phyloP scores from a whole-genome alignment of 2,113 vertebrate genomes.

The Hippoglossus stenolepis region DNA sequence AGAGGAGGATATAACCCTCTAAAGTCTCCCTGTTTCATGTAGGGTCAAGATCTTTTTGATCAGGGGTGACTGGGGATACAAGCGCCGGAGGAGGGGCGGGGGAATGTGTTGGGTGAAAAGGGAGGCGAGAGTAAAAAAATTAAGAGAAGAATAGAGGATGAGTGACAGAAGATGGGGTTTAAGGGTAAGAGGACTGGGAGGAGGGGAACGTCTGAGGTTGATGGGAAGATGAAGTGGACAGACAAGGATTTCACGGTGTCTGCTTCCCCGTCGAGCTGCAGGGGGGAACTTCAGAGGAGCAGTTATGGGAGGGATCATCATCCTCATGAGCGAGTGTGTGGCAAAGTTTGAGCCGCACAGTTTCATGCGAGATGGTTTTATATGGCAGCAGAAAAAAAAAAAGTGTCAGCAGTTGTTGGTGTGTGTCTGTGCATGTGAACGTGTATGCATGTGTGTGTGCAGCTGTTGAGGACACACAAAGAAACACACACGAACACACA shows the following conservation, averaged over 20 bases:
- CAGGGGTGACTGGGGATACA: constrained; percentile 55
- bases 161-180: constrained; percentile 41
- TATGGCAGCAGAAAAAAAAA: constrained; percentile 36
- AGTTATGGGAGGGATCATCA: constrained; percentile 37
- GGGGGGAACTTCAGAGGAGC: constrained; percentile 13
- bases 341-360: constrained; percentile 11
- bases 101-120: not conserved
- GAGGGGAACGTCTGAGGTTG: constrained; percentile 24
- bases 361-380: constrained; percentile 34
- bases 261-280: constrained; percentile 14
- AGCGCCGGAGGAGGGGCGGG: constrained; percentile 14
- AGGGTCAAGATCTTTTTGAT: constrained; percentile 70
- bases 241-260: constrained; percentile 67
- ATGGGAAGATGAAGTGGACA: constrained; percentile 47
- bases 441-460: not conserved
- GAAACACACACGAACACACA: too few species aligned
- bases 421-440: not conserved
- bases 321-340: not conserved
- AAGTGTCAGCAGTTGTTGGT: constrained; percentile 64
- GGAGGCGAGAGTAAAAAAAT: constrained; percentile 17
- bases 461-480: constrained; percentile 40
- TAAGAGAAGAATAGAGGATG: constrained; percentile 43
- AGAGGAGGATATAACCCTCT: constrained; percentile 37
- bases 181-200: not conserved
- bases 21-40: constrained; percentile 51